Evolutionary conservation across 2,888 invertebrate genomes (phyloP).

Genomic region (Pseudoips prasinana): DNA sequence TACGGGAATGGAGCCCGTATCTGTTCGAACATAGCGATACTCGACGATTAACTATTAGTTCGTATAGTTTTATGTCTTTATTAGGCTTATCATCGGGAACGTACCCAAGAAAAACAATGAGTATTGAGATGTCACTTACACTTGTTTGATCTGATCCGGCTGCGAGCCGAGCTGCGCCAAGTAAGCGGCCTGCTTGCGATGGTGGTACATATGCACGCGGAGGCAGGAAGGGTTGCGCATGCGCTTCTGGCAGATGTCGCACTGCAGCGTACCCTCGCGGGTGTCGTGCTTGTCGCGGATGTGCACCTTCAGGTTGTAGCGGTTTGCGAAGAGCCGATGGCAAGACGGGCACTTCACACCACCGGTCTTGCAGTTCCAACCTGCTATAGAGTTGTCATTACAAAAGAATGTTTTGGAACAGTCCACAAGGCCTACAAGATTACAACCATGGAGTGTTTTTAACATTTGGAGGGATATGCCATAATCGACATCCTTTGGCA

Average conservation of each 20-base stretch:
- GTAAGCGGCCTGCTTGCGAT: slow-evolving; percentile 82
- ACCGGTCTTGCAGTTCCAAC: slow-evolving; percentile 74
- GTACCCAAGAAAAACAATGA: no score
- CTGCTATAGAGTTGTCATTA: no score
- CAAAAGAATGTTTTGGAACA: no score
- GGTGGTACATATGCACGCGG: slow-evolving; percentile 85
- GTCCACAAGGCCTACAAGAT: no score
- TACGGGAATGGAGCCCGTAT: no score
- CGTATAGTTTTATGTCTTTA: no score
- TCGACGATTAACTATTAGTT: no score
- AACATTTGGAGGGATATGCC: no score
- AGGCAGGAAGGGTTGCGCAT: slow-evolving; percentile 85
- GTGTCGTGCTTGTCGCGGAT: slow-evolving; percentile 87
- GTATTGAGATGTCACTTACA: slow-evolving; percentile 51
- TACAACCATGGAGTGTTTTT: no score
- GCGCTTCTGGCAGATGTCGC: slow-evolving; percentile 86
- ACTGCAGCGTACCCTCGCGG: slow-evolving; percentile 84
- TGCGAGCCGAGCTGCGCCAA: slow-evolving; percentile 63
- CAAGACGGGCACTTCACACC: slow-evolving; percentile 85
- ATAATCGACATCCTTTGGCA: no score
- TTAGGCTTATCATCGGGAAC: no score
- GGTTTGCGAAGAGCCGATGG: slow-evolving; percentile 84
- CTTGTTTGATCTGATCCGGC: slow-evolving; percentile 54
- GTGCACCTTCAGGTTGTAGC: slow-evolving; percentile 87
- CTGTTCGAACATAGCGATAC: no score